Base-by-base conservation (phyloP, 2,888 invertebrate genomes). In the Megastigmus dorsalis region DNA sequence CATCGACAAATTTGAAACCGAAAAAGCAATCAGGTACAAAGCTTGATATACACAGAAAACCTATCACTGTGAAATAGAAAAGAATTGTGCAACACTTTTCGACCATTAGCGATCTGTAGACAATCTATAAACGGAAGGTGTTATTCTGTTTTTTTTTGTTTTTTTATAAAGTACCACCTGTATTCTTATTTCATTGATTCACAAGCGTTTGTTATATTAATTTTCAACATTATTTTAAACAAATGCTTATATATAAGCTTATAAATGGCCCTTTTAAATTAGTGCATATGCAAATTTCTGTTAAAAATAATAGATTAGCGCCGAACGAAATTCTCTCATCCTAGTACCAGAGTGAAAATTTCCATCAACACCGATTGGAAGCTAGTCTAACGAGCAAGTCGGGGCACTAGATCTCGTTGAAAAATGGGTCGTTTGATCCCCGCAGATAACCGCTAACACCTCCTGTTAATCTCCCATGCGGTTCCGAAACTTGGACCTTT, bases 351-450 rank as follows among this genome's bases (percentile, higher is more conserved):
- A n/a, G n/a, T n/a, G n/a, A 2, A 10, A 43, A 45, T 30, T 57
- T 43, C 36, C 3, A 41, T 10, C 26, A 48, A 30, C 55, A 18
- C n/a, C 20, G 48, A 68, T 55, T 74, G 33, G n/a, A 63, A 55
- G 67, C 36, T 28, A 7, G 18, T 10, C 54, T 30, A 28, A 18
- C n/a, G 3, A 23, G 48, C 20, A 9, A 23, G 15, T 15, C 41
- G 18, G 5, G 20, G 28, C 54, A 43, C 55, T 71, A 66, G 71
- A 71, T 71, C 57, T 75, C 57, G 13, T 33, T 65, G 67, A 72
- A 72, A 76, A 76, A 72, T 76, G 57, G 50, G 36, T 59, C 59
- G n/a, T 72, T 72, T 76, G 72, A 76, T 63, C 59, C 36, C 28
- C 33, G 50, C 28, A 71, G 67, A 68, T 63, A 71, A 63, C 71